Evolutionary conservation across 1,140 invertebrate genomes (phyloP).

Genomic region (Prorops nasuta): DNA sequence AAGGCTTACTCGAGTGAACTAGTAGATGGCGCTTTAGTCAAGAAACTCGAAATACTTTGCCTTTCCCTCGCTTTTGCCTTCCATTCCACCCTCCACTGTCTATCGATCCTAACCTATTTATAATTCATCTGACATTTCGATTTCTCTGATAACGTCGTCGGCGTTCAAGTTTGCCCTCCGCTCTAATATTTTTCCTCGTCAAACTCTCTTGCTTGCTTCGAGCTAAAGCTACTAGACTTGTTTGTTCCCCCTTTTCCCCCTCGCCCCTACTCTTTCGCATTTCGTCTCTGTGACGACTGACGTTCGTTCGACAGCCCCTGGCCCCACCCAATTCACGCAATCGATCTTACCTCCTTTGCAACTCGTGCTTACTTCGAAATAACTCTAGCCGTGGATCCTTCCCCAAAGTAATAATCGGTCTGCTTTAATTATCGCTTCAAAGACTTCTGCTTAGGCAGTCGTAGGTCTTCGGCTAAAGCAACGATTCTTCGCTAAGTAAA

Average conservation of each 20-base stretch:
- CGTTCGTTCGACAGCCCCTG: too few species aligned
- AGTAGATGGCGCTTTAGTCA: constrained; percentile 46
- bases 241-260: too few species aligned
- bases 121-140: constrained; percentile 51
- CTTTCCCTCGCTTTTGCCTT: too few species aligned
- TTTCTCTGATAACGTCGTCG: constrained; percentile 37
- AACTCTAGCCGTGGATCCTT: too few species aligned
- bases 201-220: not conserved
- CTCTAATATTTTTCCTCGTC: not conserved
- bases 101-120: constrained; percentile 53
- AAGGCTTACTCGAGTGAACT: too few species aligned
- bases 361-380: too few species aligned
- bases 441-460: constrained; percentile 45
- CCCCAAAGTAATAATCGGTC: constrained; percentile 25
- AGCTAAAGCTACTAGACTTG: too few species aligned
- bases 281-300: too few species aligned
- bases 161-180: constrained; percentile 6
- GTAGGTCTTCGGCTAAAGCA: constrained; percentile 38
- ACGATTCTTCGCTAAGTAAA: constrained; percentile 12
- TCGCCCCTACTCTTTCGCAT: too few species aligned
- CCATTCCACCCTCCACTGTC: constrained; percentile 38
- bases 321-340: too few species aligned
- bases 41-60: constrained; percentile 4
- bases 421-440: constrained; percentile 40
- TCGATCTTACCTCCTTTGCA: too few species aligned